Conservation (phyloP, 2,113 vertebrate species). For the Caretta caretta region DNA sequence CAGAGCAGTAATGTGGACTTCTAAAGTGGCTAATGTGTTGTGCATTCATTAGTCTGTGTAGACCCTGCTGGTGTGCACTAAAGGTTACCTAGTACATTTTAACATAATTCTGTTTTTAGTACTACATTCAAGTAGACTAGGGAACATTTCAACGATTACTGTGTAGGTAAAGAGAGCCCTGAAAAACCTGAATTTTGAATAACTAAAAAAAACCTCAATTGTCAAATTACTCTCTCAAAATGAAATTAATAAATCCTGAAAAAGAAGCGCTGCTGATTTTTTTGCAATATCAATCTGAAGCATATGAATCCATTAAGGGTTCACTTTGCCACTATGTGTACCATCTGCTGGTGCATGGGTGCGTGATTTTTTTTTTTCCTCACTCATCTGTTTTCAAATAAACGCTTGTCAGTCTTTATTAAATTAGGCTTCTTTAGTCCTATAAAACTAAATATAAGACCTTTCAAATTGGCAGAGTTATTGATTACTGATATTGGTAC, state of each 20-base stretch:
- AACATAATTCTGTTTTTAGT: too few relatives aligned
- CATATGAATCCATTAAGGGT: not conserved
- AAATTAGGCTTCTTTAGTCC: not conserved
- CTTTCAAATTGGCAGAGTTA: not conserved
- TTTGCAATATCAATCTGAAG: not conserved
- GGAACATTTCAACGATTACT: not conserved
- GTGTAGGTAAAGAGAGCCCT: not conserved
- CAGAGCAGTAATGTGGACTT: too few relatives aligned
- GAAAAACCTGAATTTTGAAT: not conserved
- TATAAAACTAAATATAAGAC: not conserved
- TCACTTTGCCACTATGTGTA: not conserved
- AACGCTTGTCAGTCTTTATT: not conserved
- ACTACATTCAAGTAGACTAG: not conserved
- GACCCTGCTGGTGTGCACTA: too few relatives aligned
- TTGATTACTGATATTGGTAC: not conserved
- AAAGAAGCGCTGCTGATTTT: not conserved
- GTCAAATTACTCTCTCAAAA: too few relatives aligned
- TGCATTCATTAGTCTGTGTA: too few relatives aligned
- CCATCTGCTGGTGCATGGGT: not conserved
- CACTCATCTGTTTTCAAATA: not conserved
- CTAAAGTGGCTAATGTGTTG: too few relatives aligned
- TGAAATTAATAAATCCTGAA: too few relatives aligned
- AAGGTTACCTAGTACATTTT: too few relatives aligned
- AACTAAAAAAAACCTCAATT: not conserved
- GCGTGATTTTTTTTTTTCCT: not conserved